Evolutionary conservation across 2,113 vertebrate species (phyloP), one percentile per base, ranked within the genome.

Genomic region (Columba livia): DNA sequence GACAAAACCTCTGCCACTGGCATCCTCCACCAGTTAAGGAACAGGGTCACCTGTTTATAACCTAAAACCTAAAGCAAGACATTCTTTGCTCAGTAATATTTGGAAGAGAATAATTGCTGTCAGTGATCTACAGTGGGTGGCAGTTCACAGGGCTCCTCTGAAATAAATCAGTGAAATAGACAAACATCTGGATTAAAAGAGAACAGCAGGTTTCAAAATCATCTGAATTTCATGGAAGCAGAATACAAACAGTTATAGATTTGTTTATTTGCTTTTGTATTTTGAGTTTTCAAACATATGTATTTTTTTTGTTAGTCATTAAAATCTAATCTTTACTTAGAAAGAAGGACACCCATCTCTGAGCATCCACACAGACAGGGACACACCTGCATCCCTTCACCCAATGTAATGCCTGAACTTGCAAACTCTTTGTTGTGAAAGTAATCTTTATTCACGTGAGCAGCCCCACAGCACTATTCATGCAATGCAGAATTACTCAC

Each of bases 401-500:
- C 71, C 9, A 77, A 57, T 20, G 25, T 2, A 94, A 48, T 96
- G 92, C 74, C 85, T 90, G 84, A 94, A 94, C 88, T 90, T 95
- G 90, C 90, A 93, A 88, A 65, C 44, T 18, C 88, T 94, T 96
- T 90, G 85, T 95, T 47, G 9, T 29, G 60, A 89, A 64, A 93
- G 56, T 80, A 96, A 96, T 89, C 87, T 95, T 95, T 86, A 95
- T 96, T 96, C 90, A 89, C 87, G 82, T 93, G 93, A 96, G 87
- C 86, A 94, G 9, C 48, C 70, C 82, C 85, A 61, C 75, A 71
- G 48, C 81, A 92, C 92, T 93, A 96, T 96, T 97, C 94, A 96
- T 90, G 78, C 93, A 85, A 82, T 28, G 92, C 40, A 85, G 94
- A 96, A 96, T 96, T 97, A 96, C 92, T 96, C 91, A 96, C 93